Evolutionary conservation across 2,888 invertebrate species (phyloP), one percentile per base, ranked within the genome.

Genomic region (Pseudeuparius sepicola): DNA sequence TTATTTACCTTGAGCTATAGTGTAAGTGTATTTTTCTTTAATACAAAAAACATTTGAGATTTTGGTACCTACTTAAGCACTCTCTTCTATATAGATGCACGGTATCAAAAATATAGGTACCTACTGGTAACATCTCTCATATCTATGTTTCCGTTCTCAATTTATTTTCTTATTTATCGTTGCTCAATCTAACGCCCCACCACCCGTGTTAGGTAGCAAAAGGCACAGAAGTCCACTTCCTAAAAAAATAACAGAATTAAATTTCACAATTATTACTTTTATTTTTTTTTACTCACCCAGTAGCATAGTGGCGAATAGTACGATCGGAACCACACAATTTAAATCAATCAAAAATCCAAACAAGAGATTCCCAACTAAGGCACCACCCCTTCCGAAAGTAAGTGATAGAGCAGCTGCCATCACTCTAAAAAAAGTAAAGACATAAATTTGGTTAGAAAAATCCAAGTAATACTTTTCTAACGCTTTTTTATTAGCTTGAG

Each of bases 391-490:
- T 36, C 84, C 84, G 58, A 80, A 80, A 10, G 83, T 83, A 42
- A 83, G 67, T 7, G 83, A 82, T 24, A 84, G 63, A 24, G 83
- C 83, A 15, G 83, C 83, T 18, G 83, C 84, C 82, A 84, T 83
- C 54, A 84, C 83, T 67, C 84, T 83, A 59, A 33, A 59, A 57
- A 40, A 28, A 12, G 35, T 32, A 30, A 20, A n/a, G n/a, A n/a
- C n/a, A n/a, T n/a, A n/a, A n/a, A n/a, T n/a, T n/a, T n/a, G n/a
- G n/a, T n/a, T n/a, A n/a, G n/a, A n/a, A n/a, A n/a, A n/a, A n/a
- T n/a, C n/a, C n/a, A n/a, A n/a, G n/a, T n/a, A n/a, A n/a, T n/a
- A n/a, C n/a, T n/a, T n/a, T n/a, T n/a, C n/a, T n/a, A n/a, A n/a
- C n/a, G n/a, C n/a, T n/a, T n/a, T n/a, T n/a, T n/a, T n/a, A n/a